phyloP scores from a whole-genome alignment of 2,113 vertebrate species.

The Nicator chloris region DNA sequence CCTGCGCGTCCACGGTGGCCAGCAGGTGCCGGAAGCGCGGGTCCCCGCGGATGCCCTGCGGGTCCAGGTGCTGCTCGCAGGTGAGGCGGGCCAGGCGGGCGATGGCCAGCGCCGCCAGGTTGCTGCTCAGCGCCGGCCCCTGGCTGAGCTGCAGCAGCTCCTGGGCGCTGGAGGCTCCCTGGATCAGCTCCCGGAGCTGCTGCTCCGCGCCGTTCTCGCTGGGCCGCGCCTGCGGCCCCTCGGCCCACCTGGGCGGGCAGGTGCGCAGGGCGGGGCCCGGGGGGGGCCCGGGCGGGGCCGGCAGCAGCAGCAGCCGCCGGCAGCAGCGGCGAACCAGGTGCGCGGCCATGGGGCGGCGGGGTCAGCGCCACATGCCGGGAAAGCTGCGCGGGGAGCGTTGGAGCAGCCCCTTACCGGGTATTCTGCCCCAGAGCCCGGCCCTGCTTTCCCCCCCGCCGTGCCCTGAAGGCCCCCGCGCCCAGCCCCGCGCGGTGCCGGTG shows the following conservation, averaged over 20 bases:
- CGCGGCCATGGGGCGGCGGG: too few relatives aligned
- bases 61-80: not conserved
- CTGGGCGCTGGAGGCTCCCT: not conserved
- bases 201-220: not conserved
- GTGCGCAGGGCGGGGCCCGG: too few relatives aligned
- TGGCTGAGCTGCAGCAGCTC: not conserved
- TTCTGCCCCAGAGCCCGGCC: too few relatives aligned
- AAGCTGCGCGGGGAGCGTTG: too few relatives aligned
- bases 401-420: too few relatives aligned
- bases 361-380: too few relatives aligned
- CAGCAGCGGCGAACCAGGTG: too few relatives aligned
- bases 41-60: not conserved
- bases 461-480: too few relatives aligned
- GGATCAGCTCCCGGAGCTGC: not conserved
- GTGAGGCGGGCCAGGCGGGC: not conserved
- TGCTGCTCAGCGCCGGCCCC: not conserved
- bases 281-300: not conserved
- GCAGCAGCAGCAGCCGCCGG: too few relatives aligned
- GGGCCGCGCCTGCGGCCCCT: not conserved
- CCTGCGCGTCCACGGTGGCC: not conserved
- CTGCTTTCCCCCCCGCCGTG: too few relatives aligned
- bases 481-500: too few relatives aligned
- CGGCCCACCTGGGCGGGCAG: not conserved
- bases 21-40: not conserved
- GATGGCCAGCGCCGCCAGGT: not conserved